These are phyloP conservation scores for Phortica okadai DNA, from an alignment of 2,888 invertebrate genomes.

Conservation along the genomic window DNA sequence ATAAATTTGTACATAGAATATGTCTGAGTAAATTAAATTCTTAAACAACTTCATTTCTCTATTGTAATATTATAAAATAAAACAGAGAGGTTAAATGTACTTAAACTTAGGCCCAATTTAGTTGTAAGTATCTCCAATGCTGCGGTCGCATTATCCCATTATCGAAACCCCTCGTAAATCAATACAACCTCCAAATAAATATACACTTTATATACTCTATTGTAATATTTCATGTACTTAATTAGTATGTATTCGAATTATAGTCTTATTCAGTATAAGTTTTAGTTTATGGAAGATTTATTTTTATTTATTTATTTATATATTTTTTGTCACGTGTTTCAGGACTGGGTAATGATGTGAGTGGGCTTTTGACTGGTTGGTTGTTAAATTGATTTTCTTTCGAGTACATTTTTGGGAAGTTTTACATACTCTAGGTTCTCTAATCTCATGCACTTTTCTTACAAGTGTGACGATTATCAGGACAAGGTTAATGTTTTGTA, in stretches of 20 bases:
- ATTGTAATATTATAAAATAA: neutral
- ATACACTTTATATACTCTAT: neutral
- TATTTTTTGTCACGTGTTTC: neutral
- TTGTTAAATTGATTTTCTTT: too few species aligned
- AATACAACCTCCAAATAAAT: neutral
- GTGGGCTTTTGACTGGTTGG: too few species aligned
- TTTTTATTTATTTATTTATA: too few species aligned
- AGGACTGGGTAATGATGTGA: neutral
- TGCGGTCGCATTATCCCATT: too few species aligned
- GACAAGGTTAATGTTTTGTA: neutral
- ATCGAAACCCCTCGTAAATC: neutral
- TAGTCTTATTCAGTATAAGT: neutral
- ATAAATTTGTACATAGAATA: constrained; percentile 67
- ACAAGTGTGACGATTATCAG: constrained; percentile 14
- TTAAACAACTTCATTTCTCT: neutral
- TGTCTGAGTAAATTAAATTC: constrained; percentile 45
- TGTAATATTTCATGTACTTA: neutral
- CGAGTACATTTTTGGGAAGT: neutral
- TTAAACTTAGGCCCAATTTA: neutral
- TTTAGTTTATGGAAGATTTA: neutral
- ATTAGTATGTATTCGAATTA: neutral
- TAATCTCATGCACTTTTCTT: neutral
- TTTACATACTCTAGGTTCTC: neutral
- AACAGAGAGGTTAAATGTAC: neutral
- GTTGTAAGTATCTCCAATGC: too few species aligned